Evolutionary conservation across 2,113 vertebrate genomes (phyloP).

Genomic region (Heterotilapia buettikoferi): DNA sequence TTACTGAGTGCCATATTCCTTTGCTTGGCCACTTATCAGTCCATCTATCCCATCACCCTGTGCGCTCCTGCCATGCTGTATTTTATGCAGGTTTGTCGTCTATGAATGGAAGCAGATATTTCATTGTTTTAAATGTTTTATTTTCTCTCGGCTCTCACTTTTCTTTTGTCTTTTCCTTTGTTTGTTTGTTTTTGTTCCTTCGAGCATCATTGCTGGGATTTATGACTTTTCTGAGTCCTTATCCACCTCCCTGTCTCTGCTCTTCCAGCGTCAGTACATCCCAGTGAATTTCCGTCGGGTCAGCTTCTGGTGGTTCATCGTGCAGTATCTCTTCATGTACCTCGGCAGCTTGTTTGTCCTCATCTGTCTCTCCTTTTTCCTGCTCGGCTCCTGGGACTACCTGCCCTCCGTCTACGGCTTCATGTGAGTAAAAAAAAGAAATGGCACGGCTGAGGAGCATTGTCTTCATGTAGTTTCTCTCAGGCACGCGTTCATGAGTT

Average conservation of each 20-base stretch:
- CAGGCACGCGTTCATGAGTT: rapidly evolving
- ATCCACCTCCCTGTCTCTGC: background rate
- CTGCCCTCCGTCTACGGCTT: conserved; percentile 94
- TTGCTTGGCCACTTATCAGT: conserved; percentile 92
- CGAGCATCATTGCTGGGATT: background rate
- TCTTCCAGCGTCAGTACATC: conserved; percentile 83
- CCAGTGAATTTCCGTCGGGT: conserved; percentile 76
- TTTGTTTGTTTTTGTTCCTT: rapidly evolving
- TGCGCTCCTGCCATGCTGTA: conserved; percentile 88
- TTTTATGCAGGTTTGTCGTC: conserved; percentile 75
- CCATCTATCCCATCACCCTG: conserved; percentile 88
- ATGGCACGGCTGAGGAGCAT: rapidly evolving
- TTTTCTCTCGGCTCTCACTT: background rate
- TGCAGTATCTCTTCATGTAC: conserved; percentile 86
- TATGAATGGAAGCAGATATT: background rate
- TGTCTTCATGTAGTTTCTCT: background rate
- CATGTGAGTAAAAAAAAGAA: conserved; percentile 77
- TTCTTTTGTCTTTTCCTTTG: background rate
- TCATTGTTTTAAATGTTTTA: background rate
- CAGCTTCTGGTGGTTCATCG: conserved; percentile 86
- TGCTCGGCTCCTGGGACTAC: conserved; percentile 96
- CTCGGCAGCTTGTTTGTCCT: conserved; percentile 86
- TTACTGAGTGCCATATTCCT: conserved; percentile 93
- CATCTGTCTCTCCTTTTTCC: conserved; percentile 91
- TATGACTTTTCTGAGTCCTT: background rate